Percentiles rank a stretch among this genome's conserved stretches.
These are phyloP conservation scores for Eremobia ochroleuca DNA, from an alignment of 2,888 invertebrate species.

Conservation along the genomic window DNA sequence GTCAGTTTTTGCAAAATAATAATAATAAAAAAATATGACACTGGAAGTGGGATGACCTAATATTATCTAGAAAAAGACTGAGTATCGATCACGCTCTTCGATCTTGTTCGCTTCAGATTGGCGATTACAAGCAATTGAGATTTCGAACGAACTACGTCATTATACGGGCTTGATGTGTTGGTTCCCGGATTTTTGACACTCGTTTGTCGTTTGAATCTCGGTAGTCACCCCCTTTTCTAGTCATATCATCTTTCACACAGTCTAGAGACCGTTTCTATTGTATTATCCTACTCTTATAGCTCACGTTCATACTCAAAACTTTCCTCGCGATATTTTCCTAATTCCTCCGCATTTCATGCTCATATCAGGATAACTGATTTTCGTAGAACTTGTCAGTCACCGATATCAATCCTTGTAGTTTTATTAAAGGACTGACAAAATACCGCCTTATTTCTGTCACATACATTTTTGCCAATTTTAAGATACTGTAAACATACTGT, in stretches of 20 bases:
- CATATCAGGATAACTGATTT: background rate
- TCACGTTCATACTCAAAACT: background rate
- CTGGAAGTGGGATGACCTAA: too few species aligned
- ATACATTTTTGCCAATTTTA: background rate
- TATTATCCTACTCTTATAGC: background rate
- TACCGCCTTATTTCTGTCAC: too few species aligned
- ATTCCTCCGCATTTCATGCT: background rate
- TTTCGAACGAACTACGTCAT: background rate
- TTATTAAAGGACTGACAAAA: background rate
- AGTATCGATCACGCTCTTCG: background rate
- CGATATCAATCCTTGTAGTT: background rate
- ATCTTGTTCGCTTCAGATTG: background rate
- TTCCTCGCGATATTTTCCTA: background rate
- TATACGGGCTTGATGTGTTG: background rate
- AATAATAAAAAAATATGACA: too few species aligned
- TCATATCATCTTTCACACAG: too few species aligned
- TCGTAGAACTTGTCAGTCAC: background rate
- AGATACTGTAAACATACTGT: too few species aligned
- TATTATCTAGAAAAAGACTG: background rate
- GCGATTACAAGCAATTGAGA: background rate
- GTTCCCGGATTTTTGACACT: too few species aligned
- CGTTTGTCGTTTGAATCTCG: too few species aligned
- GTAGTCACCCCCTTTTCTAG: too few species aligned
- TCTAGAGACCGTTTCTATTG: too few species aligned
- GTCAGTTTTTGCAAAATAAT: too few species aligned